phyloP scores from a whole-genome alignment of 2,113 vertebrate genomes.

The Fregetta grallaria region DNA sequence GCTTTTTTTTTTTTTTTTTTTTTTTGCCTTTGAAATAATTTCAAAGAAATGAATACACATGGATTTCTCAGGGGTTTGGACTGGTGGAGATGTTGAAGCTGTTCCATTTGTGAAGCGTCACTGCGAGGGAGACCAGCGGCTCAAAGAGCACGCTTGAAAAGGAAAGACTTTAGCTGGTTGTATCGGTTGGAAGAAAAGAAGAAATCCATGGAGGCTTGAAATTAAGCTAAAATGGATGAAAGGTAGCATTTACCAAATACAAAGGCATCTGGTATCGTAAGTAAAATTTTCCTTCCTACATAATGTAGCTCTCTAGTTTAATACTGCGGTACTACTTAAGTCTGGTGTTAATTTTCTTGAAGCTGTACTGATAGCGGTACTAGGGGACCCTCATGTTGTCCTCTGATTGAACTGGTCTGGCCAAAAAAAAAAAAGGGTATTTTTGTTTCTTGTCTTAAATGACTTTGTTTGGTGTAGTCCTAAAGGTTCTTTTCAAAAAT shows the following conservation, averaged over 20 bases:
- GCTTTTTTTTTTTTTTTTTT: not conserved
- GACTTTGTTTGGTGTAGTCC: not conserved
- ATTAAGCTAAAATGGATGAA: not conserved
- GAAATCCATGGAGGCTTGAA: not conserved
- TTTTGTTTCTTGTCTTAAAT: not conserved
- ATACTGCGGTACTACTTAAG: not conserved
- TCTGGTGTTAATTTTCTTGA: not conserved
- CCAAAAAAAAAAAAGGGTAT: not conserved
- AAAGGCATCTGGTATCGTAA: constrained; percentile 29
- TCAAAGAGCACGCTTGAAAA: not conserved
- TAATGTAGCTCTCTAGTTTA: not conserved
- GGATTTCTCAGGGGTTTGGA: constrained; percentile 28
- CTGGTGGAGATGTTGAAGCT: constrained; percentile 10
- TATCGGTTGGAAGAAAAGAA: not conserved
- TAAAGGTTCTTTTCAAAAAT: not conserved
- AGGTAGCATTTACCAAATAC: not conserved
- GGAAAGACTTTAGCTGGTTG: not conserved
- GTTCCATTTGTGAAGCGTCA: not conserved
- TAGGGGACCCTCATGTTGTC: not conserved
- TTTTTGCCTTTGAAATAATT: constrained; percentile 2
- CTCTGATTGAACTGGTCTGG: not conserved
- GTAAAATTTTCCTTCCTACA: constrained; percentile 37
- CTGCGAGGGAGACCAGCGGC: not conserved
- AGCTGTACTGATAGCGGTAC: too few relatives aligned
- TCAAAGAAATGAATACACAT: constrained; percentile 12